Percentiles rank a stretch among this genome's conserved stretches.
These are phyloP conservation scores for Bolborhynchus lineola DNA, from an alignment of 2,113 vertebrate genomes.

Conservation along the genomic window DNA sequence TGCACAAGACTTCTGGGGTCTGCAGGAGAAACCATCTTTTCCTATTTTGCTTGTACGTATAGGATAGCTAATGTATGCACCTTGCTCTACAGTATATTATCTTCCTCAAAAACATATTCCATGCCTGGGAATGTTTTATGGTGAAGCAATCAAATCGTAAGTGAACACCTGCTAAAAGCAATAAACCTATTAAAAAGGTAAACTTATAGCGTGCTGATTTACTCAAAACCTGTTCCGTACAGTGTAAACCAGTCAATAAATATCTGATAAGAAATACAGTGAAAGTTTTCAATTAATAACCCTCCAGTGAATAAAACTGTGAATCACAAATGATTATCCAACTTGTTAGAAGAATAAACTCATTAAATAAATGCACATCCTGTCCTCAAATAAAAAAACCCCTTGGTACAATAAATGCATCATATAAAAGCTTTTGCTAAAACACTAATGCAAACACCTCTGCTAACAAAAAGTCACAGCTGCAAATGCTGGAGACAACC, in stretches of 20 bases:
- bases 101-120: slow-evolving; percentile 35
- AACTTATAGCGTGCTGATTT: slow-evolving; percentile 50
- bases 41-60: background rate
- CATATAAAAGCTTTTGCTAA: background rate
- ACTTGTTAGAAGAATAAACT: slow-evolving; percentile 64
- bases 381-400: slow-evolving; percentile 19
- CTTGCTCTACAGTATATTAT: background rate
- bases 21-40: background rate
- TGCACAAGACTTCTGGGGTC: background rate
- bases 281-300: slow-evolving; percentile 60
- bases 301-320: slow-evolving; percentile 29
- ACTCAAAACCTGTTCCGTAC: slow-evolving; percentile 39
- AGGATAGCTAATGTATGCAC: background rate
- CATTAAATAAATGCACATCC: slow-evolving; percentile 57
- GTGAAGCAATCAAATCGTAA: slow-evolving; percentile 40
- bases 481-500: background rate
- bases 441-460: background rate
- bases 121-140: slow-evolving; percentile 10
- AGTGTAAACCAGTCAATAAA: slow-evolving; percentile 44
- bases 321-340: slow-evolving; percentile 62
- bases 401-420: background rate
- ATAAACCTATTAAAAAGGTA: slow-evolving; percentile 36
- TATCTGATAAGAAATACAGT: slow-evolving; percentile 50
- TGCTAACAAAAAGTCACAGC: background rate
- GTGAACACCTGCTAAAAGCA: slow-evolving; percentile 37